Percentiles rank a stretch among this genome's conserved stretches.
Evolutionary conservation across 2,888 invertebrate genomes (phyloP).

Genomic region (Diaphora mendica): DNA sequence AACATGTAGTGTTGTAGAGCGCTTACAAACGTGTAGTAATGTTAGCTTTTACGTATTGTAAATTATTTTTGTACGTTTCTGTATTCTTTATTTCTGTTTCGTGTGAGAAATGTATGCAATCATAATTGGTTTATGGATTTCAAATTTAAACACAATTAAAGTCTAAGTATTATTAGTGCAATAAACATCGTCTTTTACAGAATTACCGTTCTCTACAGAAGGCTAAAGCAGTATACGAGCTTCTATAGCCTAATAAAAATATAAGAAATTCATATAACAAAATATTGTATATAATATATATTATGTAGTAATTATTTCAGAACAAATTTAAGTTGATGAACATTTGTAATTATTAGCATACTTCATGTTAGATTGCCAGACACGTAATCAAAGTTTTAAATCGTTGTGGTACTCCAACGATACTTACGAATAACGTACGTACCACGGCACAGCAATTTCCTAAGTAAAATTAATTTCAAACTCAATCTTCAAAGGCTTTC

Average conservation of each 20-base stretch:
- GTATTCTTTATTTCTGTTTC: background rate
- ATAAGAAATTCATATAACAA: too few species aligned
- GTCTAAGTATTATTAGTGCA: background rate
- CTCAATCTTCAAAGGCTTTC: background rate
- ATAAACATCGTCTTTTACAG: too few species aligned
- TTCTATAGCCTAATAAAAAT: too few species aligned
- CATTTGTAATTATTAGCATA: too few species aligned
- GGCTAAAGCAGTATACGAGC: too few species aligned
- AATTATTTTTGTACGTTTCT: constrained; percentile 22
- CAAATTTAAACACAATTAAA: background rate
- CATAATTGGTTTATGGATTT: background rate
- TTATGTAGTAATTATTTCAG: too few species aligned
- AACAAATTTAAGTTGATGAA: too few species aligned
- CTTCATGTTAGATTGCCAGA: too few species aligned
- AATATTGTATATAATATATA: too few species aligned
- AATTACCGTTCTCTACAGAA: too few species aligned
- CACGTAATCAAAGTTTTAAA: background rate
- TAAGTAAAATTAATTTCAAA: background rate
- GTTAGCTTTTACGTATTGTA: constrained; percentile 26
- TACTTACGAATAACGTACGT: background rate
- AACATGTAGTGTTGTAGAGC: constrained; percentile 29
- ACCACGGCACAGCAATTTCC: background rate
- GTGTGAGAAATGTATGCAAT: background rate
- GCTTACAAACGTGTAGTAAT: constrained; percentile 38
- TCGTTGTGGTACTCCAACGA: background rate